Evolutionary conservation across 2,113 vertebrate species (phyloP).

Genomic region (Osmerus mordax): DNA sequence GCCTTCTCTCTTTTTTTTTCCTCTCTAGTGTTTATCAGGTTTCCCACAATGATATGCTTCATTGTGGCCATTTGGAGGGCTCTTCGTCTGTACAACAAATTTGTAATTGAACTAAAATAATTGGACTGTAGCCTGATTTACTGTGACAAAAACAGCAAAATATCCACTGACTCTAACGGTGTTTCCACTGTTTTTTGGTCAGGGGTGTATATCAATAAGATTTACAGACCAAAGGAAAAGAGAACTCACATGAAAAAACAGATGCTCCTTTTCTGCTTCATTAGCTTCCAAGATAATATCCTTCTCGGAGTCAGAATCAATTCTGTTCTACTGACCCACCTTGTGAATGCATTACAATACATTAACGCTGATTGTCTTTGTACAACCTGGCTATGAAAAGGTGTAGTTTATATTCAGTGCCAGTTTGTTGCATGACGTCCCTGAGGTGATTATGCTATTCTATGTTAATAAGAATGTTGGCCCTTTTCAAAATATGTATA

Average conservation of each 20-base stretch:
- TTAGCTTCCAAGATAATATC: conserved; percentile 36
- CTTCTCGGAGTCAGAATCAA: conserved; percentile 46
- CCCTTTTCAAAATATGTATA: background rate
- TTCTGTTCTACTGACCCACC: conserved; percentile 60
- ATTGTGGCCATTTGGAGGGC: conserved; percentile 5
- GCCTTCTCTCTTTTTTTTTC: conserved; percentile 34
- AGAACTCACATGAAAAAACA: conserved; percentile 19
- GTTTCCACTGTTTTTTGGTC: background rate
- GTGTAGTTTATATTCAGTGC: conserved; percentile 32
- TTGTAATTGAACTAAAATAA: no score
- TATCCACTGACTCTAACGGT: background rate
- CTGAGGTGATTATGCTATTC: conserved; percentile 44
- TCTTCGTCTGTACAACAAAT: no score
- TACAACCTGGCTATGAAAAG: conserved; percentile 55
- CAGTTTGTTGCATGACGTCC: conserved; percentile 51
- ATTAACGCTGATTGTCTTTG: conserved; percentile 66
- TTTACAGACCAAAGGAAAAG: conserved; percentile 12
- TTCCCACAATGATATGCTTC: conserved; percentile 54
- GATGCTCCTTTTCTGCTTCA: conserved; percentile 52
- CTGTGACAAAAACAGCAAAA: no score
- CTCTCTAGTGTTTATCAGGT: conserved; percentile 46
- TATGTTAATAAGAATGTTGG: conserved; percentile 17
- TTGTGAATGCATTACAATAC: conserved; percentile 70
- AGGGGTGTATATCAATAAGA: background rate
- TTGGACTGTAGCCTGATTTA: no score